Base-by-base conservation (phyloP, 1,140 invertebrate species). In the Drosophila mauritiana region DNA sequence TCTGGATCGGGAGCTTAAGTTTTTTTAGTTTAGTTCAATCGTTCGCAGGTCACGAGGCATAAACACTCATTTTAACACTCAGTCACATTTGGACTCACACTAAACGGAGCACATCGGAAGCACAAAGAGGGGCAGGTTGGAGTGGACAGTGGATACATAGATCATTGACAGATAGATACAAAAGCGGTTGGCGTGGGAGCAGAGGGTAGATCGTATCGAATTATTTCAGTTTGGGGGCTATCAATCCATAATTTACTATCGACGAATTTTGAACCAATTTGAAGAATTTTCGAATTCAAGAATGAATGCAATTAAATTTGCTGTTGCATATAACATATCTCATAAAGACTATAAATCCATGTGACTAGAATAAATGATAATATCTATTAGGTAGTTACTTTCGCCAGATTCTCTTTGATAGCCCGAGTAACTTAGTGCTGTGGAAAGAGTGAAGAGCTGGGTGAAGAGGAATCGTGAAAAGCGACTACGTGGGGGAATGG, bases 1-100 rank as follows among this genome's bases (percentile, higher is more conserved):
- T 97, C 97, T 51, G 97, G 96, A 94, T 97, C 97, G 20, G 97
- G 96, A 81, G 96, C 97, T 97, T 89, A 80, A 89, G 85, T 83
- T 84, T 83, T 80, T 88, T 88, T 90, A 88, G 84, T 88, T 88
- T 89, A 88, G 77, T 89, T 88, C 74, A 54, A 86, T 69, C 64
- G 64, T 92, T 78, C 70, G 43, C 67, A 45, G 15, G 53, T 31
- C 36, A 64, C 34, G 36, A 31, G 15, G 34, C 57, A 52, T 17
- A 3, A 69, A 45, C 49, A 70, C 49, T 39, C 40, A 53, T 62
- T 62, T 73, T 67, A 48, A 63, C 46, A 68, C 45, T 58, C n/a
- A 37, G 48, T 43, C 31, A 51, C 49, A 52, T 36, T 31, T 52
- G 5, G 37, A 59, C 59, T 65, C 49, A 25, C 13, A 51, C 40